phyloP scores from a whole-genome alignment of 1,140 invertebrate species.

The Hylyphantes graminicola region DNA sequence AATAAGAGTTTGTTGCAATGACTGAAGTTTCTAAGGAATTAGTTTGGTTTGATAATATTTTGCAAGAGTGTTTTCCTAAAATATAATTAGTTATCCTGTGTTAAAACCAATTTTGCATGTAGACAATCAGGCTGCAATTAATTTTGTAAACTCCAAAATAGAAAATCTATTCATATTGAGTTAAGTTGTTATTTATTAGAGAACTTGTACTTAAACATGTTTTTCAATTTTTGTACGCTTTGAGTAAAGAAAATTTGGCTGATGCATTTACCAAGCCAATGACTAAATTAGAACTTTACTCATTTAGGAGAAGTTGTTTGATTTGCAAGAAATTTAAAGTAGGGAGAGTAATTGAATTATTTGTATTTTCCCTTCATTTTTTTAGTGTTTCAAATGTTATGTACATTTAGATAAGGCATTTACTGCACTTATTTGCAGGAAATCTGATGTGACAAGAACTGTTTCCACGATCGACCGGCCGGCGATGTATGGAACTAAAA shows the following conservation, averaged over 20 bases:
- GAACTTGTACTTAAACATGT: background rate
- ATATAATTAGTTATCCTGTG: background rate
- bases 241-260: background rate
- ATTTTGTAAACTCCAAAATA: constrained; percentile 6
- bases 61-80: constrained; percentile 16
- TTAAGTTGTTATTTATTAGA: constrained; percentile 10
- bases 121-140: constrained; percentile 16
- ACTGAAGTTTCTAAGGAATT: constrained; percentile 66
- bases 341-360: no score
- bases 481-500: no score
- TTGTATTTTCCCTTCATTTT: no score
- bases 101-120: constrained; percentile 4
- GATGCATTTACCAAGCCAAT: background rate
- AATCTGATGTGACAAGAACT: no score
- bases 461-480: no score
- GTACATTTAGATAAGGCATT: no score
- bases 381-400: no score
- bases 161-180: constrained; percentile 11
- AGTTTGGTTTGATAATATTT: constrained; percentile 62
- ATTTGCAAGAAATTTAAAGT: no score
- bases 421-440: no score
- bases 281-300: background rate
- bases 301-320: background rate
- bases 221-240: background rate
- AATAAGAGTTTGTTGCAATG: constrained; percentile 67